These are phyloP conservation scores for Heterochromis multidens DNA, from an alignment of 2,113 vertebrate species.

Conservation along the genomic window DNA sequence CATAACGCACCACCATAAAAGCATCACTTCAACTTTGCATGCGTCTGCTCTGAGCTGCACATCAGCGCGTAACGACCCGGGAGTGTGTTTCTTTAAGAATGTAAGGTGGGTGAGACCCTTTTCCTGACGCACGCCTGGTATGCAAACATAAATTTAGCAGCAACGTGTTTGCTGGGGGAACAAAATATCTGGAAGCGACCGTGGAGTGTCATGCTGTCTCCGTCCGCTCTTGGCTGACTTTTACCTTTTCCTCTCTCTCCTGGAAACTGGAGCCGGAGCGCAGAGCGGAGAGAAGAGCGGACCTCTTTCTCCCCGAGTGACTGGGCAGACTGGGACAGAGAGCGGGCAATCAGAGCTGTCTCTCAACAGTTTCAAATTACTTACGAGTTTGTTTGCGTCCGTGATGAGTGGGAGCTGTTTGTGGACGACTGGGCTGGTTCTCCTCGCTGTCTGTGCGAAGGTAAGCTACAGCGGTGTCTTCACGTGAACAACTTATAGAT, in stretches of 20 bases:
- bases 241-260: neutral
- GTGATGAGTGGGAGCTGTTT: conserved; percentile 56
- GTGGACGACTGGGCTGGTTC: conserved; percentile 35
- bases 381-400: neutral
- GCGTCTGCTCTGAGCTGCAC: neutral
- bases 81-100: conserved; percentile 77
- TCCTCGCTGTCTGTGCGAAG: conserved; percentile 51
- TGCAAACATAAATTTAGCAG: conserved; percentile 80
- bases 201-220: conserved; percentile 63
- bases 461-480: conserved; percentile 37
- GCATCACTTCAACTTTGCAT: neutral
- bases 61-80: conserved; percentile 9
- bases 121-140: conserved; percentile 71
- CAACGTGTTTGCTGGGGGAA: conserved; percentile 72
- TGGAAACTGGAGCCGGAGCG: conserved; percentile 35
- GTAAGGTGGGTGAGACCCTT: conserved; percentile 74
- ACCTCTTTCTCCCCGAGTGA: conserved; percentile 3
- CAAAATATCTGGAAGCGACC: conserved; percentile 65
- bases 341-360: neutral
- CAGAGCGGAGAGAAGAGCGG: conserved; percentile 7
- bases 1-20: neutral
- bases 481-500: neutral
- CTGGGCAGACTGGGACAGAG: conserved; percentile 12
- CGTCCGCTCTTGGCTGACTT: conserved; percentile 36
- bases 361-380: neutral